phyloP scores from a whole-genome alignment of 2,888 invertebrate species.

The Drosophila bunnanda region DNA sequence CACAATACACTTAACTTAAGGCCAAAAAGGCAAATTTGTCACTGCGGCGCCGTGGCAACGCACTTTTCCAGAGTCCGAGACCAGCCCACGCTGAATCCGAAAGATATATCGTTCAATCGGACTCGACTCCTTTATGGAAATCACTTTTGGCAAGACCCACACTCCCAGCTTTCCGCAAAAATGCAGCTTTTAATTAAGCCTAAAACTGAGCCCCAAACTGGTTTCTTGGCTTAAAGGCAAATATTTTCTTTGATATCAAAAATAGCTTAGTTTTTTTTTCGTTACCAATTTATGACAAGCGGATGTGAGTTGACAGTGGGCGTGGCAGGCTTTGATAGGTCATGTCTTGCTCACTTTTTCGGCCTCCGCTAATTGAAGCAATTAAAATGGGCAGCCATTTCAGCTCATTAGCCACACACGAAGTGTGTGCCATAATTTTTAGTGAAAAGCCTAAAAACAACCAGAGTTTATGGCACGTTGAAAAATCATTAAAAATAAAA shows the following conservation, averaged over 20 bases:
- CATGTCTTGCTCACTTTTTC: conserved; percentile 12
- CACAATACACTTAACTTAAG: conserved; percentile 40
- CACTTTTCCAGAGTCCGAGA: conserved; percentile 52
- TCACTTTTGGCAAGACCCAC: conserved; percentile 46
- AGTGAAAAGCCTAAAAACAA: conserved; percentile 15
- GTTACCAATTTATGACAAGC: conserved; percentile 68
- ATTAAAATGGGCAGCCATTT: conserved; percentile 61
- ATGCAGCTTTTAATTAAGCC: conserved; percentile 61
- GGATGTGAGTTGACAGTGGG: conserved; percentile 72
- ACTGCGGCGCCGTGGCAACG: conserved; percentile 57
- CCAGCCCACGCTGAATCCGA: conserved; percentile 32
- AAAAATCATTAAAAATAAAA: conserved; percentile 43
- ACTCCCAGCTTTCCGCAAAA: conserved; percentile 2
- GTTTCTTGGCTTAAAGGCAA: conserved; percentile 38
- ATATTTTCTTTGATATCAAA: conserved; percentile 55
- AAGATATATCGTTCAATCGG: conserved; percentile 19
- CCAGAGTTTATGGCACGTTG: conserved; percentile 61
- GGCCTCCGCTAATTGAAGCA: conserved; percentile 69
- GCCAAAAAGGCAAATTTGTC: conserved; percentile 65
- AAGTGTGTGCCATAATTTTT: conserved; percentile 33
- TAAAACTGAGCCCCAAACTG: conserved; percentile 36
- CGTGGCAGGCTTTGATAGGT: conserved; percentile 49
- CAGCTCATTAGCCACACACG: conserved; percentile 70
- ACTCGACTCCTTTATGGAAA: conserved; percentile 52
- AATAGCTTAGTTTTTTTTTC: conserved; percentile 31